Conservation (phyloP, 2,113 vertebrate species). For the Etheostoma cragini region DNA sequence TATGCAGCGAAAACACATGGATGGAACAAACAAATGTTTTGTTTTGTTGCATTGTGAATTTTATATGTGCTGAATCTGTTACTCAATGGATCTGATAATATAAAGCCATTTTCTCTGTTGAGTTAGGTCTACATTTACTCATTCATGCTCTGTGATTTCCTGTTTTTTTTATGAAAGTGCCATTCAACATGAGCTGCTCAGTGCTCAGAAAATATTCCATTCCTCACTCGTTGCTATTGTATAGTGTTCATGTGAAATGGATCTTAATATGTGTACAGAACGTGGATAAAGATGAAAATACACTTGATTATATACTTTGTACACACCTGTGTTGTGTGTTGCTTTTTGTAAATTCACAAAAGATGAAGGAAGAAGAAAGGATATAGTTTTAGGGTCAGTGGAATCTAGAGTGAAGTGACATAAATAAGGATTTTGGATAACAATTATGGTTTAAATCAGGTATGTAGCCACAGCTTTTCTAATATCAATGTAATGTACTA, state of each 20-base stretch:
- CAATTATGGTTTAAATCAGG: constrained; percentile 12
- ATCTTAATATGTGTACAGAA: constrained; percentile 90
- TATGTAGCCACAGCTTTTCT: background rate
- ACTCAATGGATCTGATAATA: constrained; percentile 74
- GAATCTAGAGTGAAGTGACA: background rate
- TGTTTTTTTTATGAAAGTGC: constrained; percentile 84
- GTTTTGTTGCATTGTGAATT: constrained; percentile 76
- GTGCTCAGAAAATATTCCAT: constrained; percentile 85
- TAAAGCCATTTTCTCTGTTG: constrained; percentile 80
- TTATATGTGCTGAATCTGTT: constrained; percentile 80
- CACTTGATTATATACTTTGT: constrained; percentile 92
- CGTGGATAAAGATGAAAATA: constrained; percentile 90
- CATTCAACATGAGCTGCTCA: constrained; percentile 83
- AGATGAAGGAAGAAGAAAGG: background rate
- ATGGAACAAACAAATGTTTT: constrained; percentile 68
- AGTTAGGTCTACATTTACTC: constrained; percentile 76
- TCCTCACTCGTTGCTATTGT: constrained; percentile 91
- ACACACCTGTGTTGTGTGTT: constrained; percentile 78
- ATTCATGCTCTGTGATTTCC: constrained; percentile 78
- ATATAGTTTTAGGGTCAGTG: background rate
- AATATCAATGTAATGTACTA: background rate
- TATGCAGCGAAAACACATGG: constrained; percentile 71
- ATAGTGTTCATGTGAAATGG: constrained; percentile 91
- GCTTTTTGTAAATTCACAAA: constrained; percentile 49
- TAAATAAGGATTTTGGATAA: constrained; percentile 13